Evolutionary conservation across 2,113 vertebrate genomes (phyloP).

Genomic region (Xenopus tropicalis): UCB_Xtro_10.0 CM004444.2:36101501-36102000

Average conservation of each 20-base stretch:
- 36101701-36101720: constrained; percentile 5
- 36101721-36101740: constrained; percentile 15
- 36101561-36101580: constrained; percentile 8
- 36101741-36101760: constrained; percentile 9
- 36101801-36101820: constrained; percentile 8
- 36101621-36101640: constrained; percentile 31
- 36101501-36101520: constrained; percentile 29
- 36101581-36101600: constrained; percentile 9
- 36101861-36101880: not conserved
- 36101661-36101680: not conserved
- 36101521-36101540: constrained; percentile 20
- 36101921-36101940: constrained; percentile 11
- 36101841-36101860: no score
- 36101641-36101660: constrained; percentile 33
- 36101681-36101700: constrained; percentile 18
- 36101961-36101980: constrained; percentile 29
- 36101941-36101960: constrained; percentile 9
- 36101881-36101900: constrained; percentile 2
- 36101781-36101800: constrained; percentile 19
- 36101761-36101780: constrained; percentile 28
- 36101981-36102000: constrained; percentile 35
- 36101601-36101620: constrained; percentile 20
- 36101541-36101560: constrained; percentile 26
- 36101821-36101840: not conserved
- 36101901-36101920: constrained; percentile 28